These are phyloP conservation scores for Nycteola revayana DNA, from an alignment of 2,888 invertebrate species.

Conservation along the genomic window DNA sequence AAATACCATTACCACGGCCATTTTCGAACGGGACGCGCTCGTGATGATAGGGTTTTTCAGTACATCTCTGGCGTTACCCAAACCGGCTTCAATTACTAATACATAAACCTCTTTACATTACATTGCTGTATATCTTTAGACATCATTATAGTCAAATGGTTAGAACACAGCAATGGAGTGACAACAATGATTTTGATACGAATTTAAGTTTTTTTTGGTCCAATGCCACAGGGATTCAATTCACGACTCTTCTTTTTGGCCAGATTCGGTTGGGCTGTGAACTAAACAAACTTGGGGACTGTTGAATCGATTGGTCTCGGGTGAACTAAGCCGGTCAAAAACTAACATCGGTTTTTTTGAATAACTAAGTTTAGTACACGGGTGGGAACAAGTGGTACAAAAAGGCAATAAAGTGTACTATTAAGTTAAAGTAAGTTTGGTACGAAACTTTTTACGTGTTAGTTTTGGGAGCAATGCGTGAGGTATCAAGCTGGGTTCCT, in stretches of 20 bases:
- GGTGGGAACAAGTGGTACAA: conserved; percentile 36
- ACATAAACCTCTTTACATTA: conserved; percentile 3
- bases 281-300: conserved; percentile 72
- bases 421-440: conserved; percentile 13
- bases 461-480: no score
- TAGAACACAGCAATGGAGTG: conserved; percentile 36
- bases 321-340: conserved; percentile 31
- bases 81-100: conserved; percentile 1
- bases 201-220: conserved; percentile 3
- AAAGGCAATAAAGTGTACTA: conserved; percentile 9
- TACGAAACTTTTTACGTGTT: conserved; percentile 1
- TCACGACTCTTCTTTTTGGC: conserved; percentile 72
- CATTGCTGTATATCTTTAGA: conserved; percentile 33
- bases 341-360: conserved; percentile 41
- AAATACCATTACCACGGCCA: conserved; percentile 78
- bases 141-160: rapidly evolving
- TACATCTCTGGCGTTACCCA: conserved; percentile 25
- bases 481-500: no score
- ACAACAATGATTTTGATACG: not conserved
- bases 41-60: conserved; percentile 75
- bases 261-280: conserved; percentile 58
- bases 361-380: conserved; percentile 27
- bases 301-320: conserved; percentile 70
- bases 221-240: conserved; percentile 56
- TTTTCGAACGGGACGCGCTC: conserved; percentile 73